Conservation (phyloP, 2,888 invertebrate genomes). For the Muscina levida region DNA sequence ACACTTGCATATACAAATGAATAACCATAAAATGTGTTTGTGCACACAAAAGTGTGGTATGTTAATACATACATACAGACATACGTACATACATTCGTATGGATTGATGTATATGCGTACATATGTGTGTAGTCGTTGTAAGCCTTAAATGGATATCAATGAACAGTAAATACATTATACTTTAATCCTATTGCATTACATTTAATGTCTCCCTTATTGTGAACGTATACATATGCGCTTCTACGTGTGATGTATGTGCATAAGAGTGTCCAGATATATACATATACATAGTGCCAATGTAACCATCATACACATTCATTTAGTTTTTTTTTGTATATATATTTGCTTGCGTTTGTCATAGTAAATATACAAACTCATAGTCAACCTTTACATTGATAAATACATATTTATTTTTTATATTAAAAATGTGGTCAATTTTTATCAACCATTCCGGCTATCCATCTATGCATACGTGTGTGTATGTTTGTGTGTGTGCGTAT, state of each 20-base stretch:
- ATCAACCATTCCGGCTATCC: slow-evolving; percentile 19
- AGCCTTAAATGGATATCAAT: slow-evolving; percentile 49
- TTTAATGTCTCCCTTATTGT: slow-evolving; percentile 52
- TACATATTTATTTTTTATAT: slow-evolving; percentile 46
- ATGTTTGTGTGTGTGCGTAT: slow-evolving; percentile 22
- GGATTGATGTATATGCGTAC: background rate
- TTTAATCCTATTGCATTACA: slow-evolving; percentile 50
- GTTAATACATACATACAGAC: slow-evolving; percentile 3
- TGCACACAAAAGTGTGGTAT: slow-evolving; percentile 7
- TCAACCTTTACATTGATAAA: slow-evolving; percentile 6
- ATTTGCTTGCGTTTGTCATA: slow-evolving; percentile 1
- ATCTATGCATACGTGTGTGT: slow-evolving; percentile 6
- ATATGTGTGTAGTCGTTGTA: slow-evolving; percentile 24
- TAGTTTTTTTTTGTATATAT: slow-evolving; percentile 20
- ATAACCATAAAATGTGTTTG: slow-evolving; percentile 2
- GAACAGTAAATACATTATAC: slow-evolving; percentile 55
- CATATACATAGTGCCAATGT: slow-evolving; percentile 20
- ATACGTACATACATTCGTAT: background rate
- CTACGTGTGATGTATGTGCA: too few species aligned
- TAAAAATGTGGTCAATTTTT: slow-evolving; percentile 53
- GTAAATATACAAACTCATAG: slow-evolving; percentile 23
- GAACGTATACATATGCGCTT: background rate
- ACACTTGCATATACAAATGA: background rate
- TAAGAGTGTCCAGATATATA: too few species aligned
- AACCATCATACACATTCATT: slow-evolving; percentile 25